Conservation (phyloP, 1,140 invertebrate species). For the Sipha flava region DNA sequence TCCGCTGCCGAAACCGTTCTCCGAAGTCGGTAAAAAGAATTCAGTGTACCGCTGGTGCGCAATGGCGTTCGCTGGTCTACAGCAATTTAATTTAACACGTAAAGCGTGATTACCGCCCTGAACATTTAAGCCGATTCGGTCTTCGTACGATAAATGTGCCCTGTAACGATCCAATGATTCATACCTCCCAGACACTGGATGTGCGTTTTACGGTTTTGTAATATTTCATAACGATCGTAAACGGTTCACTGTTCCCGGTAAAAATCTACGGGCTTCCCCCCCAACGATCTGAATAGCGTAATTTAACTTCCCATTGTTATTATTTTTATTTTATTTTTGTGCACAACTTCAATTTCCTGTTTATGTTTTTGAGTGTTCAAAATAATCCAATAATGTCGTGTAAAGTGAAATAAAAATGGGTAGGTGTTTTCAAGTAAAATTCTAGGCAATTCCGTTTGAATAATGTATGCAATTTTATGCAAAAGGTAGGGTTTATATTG, state of each 20-base stretch:
- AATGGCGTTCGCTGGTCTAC: too few relatives aligned
- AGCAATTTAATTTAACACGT: neutral
- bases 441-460: slow-evolving; percentile 28
- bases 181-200: neutral
- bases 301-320: slow-evolving; percentile 12
- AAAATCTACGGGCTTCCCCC: neutral
- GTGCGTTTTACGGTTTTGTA: neutral
- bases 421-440: slow-evolving; percentile 21
- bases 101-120: neutral
- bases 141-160: neutral
- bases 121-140: neutral
- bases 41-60: too few relatives aligned
- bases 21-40: neutral
- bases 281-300: neutral
- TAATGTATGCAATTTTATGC: slow-evolving; percentile 31
- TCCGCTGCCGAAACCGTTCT: neutral
- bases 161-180: neutral
- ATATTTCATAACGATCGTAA: neutral
- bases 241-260: neutral
- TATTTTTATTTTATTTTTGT: neutral
- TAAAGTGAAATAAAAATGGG: slow-evolving; percentile 28
- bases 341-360: slow-evolving; percentile 10
- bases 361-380: slow-evolving; percentile 24
- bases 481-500: slow-evolving; percentile 24
- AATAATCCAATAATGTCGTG: slow-evolving; percentile 28